phyloP scores from a whole-genome alignment of 2,113 vertebrate species.

The Aspidoscelis tigris region DNA sequence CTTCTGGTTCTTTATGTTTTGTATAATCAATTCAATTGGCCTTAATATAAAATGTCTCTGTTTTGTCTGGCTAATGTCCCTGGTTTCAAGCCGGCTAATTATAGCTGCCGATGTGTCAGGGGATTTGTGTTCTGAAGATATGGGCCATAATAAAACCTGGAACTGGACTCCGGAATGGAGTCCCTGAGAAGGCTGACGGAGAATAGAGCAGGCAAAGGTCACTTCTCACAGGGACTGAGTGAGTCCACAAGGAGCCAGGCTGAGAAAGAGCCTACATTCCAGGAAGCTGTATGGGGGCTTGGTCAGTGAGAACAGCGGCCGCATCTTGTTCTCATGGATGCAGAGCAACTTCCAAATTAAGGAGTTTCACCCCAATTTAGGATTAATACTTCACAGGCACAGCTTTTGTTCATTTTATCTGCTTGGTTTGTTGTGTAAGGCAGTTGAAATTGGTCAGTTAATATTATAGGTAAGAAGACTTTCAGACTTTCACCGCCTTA shows the following conservation, averaged over 20 bases:
- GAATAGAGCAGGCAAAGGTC: not conserved
- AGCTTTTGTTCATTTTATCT: not conserved
- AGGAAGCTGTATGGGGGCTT: not conserved
- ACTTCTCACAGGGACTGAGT: not conserved
- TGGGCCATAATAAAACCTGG: constrained; percentile 14
- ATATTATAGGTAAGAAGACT: not conserved
- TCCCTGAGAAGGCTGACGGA: not conserved
- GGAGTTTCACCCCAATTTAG: not conserved
- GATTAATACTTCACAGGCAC: not conserved
- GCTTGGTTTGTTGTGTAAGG: no score
- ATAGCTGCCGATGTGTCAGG: constrained; percentile 19
- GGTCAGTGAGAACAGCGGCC: constrained; percentile 11
- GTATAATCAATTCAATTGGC: constrained; percentile 21
- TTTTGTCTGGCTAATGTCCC: constrained; percentile 29
- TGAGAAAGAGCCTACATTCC: not conserved
- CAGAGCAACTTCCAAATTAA: not conserved
- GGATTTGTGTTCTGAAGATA: constrained; percentile 6
- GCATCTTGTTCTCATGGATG: constrained; percentile 20
- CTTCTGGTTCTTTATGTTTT: not conserved
- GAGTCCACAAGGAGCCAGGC: not conserved
- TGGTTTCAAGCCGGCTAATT: constrained; percentile 18
- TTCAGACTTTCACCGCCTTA: not conserved
- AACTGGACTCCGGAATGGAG: not conserved
- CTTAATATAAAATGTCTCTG: constrained; percentile 35
- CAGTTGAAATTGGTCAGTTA: not conserved